Evolutionary conservation across 2,888 invertebrate species (phyloP).

Genomic region (Cactoblastis cactorum): DNA sequence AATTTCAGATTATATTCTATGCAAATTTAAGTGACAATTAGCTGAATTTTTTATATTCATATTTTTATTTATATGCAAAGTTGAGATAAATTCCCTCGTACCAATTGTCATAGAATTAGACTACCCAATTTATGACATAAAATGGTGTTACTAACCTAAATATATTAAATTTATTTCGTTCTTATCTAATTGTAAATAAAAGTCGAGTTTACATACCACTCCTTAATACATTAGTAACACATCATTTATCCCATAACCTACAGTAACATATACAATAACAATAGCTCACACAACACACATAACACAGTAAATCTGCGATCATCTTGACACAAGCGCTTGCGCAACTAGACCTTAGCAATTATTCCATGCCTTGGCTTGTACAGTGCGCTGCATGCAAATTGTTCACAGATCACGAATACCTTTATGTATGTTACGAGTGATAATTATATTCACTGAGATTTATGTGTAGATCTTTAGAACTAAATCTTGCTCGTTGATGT

Average conservation of each 20-base stretch:
- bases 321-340: conserved; percentile 9
- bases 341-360: conserved; percentile 7
- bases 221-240: background rate
- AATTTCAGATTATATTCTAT: no score
- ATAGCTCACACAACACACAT: background rate
- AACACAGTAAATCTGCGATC: conserved; percentile 6
- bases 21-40: no score
- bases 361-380: background rate
- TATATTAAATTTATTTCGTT: background rate
- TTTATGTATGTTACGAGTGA: background rate
- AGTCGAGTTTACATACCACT: background rate
- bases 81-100: no score
- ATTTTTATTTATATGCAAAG: no score
- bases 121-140: no score
- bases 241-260: background rate
- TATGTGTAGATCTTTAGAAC: background rate
- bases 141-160: no score
- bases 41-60: no score
- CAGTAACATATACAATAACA: background rate
- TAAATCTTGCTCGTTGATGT: no score
- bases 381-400: conserved; percentile 3
- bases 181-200: background rate
- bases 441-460: background rate
- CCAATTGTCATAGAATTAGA: no score
- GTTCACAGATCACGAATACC: conserved; percentile 1